Conservation (phyloP, 2,797 vertebrate species). For the Sebastes hubbsi region DNA sequence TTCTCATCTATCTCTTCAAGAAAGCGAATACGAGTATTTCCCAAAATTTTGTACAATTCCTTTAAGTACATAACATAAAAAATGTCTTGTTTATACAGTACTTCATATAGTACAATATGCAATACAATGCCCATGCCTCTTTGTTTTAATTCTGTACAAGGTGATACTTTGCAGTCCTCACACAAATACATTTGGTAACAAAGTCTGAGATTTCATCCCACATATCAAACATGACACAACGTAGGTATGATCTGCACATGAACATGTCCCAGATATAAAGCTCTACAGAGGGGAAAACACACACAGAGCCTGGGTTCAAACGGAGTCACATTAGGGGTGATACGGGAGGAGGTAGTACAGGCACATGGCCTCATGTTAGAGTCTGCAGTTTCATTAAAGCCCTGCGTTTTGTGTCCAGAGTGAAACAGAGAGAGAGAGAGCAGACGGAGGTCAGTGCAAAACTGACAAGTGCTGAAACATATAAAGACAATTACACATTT, state of each 20-base stretch:
- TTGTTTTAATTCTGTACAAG: conserved; percentile 12
- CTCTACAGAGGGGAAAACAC: conserved; percentile 19
- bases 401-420: conserved; percentile 28
- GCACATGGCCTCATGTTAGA: conserved; percentile 57
- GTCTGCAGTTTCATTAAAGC: conserved; percentile 60
- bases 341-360: conserved; percentile 77
- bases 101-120: conserved; percentile 21
- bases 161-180: conserved; percentile 18
- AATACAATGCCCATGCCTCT: background rate
- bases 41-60: conserved; percentile 9
- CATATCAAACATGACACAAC: background rate
- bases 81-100: background rate
- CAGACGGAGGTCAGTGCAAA: conserved; percentile 36
- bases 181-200: conserved; percentile 52
- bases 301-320: conserved; percentile 54
- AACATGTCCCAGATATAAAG: background rate
- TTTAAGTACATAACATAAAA: background rate
- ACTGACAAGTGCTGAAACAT: conserved; percentile 48
- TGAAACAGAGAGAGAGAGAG: conserved; percentile 49
- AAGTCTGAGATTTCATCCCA: conserved; percentile 27
- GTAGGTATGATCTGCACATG: background rate
- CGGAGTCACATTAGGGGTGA: conserved; percentile 60
- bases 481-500: conserved; percentile 13
- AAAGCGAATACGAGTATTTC: background rate
- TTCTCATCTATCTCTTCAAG: background rate